phyloP scores from a whole-genome alignment of 2,888 invertebrate species.

The Melanotus villosus region DNA sequence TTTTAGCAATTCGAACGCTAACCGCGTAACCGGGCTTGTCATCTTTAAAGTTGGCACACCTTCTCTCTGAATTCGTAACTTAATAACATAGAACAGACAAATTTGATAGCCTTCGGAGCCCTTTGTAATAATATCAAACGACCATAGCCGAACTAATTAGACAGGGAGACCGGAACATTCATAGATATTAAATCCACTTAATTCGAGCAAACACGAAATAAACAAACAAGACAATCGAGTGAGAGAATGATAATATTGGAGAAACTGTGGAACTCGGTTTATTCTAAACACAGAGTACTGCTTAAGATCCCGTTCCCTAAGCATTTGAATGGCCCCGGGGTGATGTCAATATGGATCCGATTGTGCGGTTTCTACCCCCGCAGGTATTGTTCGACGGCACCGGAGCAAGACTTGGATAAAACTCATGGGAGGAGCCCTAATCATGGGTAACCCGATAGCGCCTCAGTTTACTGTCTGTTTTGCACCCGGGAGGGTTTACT shows the following conservation, averaged over 20 bases:
- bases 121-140: not conserved
- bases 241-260: slow-evolving; percentile 21
- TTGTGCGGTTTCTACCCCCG: slow-evolving; percentile 27
- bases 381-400: slow-evolving; percentile 28
- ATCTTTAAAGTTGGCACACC: no score
- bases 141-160: slow-evolving; percentile 14
- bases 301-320: slow-evolving; percentile 21
- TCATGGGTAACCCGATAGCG: slow-evolving; percentile 27
- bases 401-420: slow-evolving; percentile 24
- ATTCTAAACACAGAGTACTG: slow-evolving; percentile 22
- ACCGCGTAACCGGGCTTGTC: no score
- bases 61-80: no score
- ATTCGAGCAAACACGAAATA: slow-evolving; percentile 22
- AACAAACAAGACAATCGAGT: slow-evolving; percentile 29
- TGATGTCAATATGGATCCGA: slow-evolving; percentile 35
- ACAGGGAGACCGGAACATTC: not conserved
- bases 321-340: slow-evolving; percentile 36
- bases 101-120: not conserved
- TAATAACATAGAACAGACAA: no score
- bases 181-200: slow-evolving; percentile 21
- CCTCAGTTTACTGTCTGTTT: not conserved
- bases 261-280: slow-evolving; percentile 4
- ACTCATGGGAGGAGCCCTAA: slow-evolving; percentile 28
- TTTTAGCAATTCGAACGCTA: no score
- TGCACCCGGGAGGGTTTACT: not conserved